phyloP scores from a whole-genome alignment of 2,113 vertebrate genomes.

The Motacilla alba region DNA sequence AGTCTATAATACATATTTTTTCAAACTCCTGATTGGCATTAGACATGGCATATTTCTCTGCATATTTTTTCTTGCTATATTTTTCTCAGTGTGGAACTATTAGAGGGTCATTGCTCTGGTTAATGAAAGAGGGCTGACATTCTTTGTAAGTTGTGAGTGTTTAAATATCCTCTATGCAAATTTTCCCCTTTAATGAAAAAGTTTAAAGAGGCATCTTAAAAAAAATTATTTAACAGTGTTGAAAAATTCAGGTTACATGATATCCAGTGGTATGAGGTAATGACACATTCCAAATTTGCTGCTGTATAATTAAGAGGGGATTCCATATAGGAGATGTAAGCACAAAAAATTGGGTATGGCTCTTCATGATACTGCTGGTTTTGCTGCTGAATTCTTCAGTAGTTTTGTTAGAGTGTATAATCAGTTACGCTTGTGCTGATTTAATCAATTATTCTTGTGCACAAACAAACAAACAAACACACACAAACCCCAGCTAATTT shows the following conservation, averaged over 20 bases:
- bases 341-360: neutral
- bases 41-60: neutral
- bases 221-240: neutral
- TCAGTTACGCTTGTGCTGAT: slow-evolving; percentile 53
- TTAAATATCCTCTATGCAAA: slow-evolving; percentile 15
- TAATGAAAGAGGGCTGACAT: neutral
- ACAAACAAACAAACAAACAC: slow-evolving; percentile 43
- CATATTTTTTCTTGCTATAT: neutral
- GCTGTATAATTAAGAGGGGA: slow-evolving; percentile 26
- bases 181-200: neutral
- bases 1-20: neutral
- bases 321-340: slow-evolving; percentile 13
- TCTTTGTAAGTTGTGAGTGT: neutral
- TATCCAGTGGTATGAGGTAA: slow-evolving; percentile 30
- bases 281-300: slow-evolving; percentile 24
- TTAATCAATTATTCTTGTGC: slow-evolving; percentile 62
- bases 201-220: neutral
- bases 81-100: slow-evolving; percentile 10
- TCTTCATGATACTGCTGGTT: neutral
- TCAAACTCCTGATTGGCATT: neutral
- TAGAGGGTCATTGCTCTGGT: neutral
- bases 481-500: slow-evolving; percentile 39
- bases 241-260: neutral
- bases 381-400: slow-evolving; percentile 26
- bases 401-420: slow-evolving; percentile 50